phyloP scores from a whole-genome alignment of 2,113 vertebrate genomes.

The Procavia capensis region DNA sequence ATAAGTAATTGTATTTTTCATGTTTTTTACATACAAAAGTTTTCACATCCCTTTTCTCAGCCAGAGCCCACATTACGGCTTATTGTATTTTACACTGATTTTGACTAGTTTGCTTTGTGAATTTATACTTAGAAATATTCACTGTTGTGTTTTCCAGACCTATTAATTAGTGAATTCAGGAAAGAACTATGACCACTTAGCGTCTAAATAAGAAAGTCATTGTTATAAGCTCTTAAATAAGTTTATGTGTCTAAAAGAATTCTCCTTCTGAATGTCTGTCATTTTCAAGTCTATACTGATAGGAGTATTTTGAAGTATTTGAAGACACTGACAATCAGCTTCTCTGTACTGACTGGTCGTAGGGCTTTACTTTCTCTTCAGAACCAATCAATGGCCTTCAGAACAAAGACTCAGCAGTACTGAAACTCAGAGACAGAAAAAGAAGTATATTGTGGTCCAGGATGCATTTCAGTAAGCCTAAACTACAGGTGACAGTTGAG shows the following conservation, averaged over 20 bases:
- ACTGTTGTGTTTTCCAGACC: background rate
- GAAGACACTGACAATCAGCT: conserved; percentile 82
- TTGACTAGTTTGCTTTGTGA: conserved; percentile 11
- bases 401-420: conserved; percentile 62
- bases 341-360: conserved; percentile 69
- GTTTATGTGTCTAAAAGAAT: conserved; percentile 66
- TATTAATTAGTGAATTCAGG: conserved; percentile 61
- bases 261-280: conserved; percentile 67
- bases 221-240: conserved; percentile 73
- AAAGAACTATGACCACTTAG: background rate
- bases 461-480: conserved; percentile 45
- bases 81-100: conserved; percentile 28
- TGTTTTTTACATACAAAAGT: conserved; percentile 70
- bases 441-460: background rate
- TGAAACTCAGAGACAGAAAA: conserved; percentile 51
- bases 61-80: conserved; percentile 14
- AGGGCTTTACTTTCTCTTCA: conserved; percentile 84
- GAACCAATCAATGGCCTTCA: conserved; percentile 76
- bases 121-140: conserved; percentile 56
- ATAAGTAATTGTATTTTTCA: conserved; percentile 76
- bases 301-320: conserved; percentile 71
- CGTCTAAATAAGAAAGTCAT: conserved; percentile 28
- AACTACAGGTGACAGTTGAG: conserved; percentile 65
- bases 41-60: conserved; percentile 43
- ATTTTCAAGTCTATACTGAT: conserved; percentile 80